Conservation (phyloP, 2,888 invertebrate species). For the Penaeus monodon region DNA sequence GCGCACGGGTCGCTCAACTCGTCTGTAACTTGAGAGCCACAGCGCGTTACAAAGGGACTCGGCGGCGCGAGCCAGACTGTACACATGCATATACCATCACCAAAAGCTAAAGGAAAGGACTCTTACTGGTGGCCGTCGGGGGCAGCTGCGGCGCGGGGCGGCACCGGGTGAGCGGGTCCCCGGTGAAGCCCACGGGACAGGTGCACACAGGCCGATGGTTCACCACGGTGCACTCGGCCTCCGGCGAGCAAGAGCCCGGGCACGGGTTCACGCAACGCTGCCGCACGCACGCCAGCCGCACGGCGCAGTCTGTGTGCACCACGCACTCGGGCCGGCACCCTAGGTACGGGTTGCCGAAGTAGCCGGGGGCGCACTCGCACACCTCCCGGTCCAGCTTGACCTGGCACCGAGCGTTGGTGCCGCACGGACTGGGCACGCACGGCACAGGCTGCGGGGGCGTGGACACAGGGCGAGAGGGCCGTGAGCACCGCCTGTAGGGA, state of each 20-base stretch:
- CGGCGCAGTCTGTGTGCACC: slow-evolving; percentile 67
- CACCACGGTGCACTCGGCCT: slow-evolving; percentile 84
- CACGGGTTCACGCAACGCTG: slow-evolving; percentile 77
- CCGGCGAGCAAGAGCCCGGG: slow-evolving; percentile 80
- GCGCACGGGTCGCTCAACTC: slow-evolving; percentile 54
- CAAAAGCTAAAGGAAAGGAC: background rate
- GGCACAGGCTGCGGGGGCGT: slow-evolving; percentile 70
- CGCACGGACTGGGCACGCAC: slow-evolving; percentile 85
- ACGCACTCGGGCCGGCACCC: slow-evolving; percentile 74
- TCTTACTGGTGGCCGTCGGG: slow-evolving; percentile 12
- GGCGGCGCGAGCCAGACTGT: background rate
- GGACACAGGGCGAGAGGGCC: slow-evolving; percentile 24
- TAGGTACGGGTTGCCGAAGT: slow-evolving; percentile 74
- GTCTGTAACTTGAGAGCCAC: too few species aligned
- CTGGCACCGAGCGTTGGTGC: slow-evolving; percentile 86
- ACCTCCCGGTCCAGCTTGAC: slow-evolving; percentile 74
- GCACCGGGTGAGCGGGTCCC: slow-evolving; percentile 69
- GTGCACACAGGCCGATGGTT: slow-evolving; percentile 88
- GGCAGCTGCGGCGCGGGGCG: slow-evolving; percentile 14
- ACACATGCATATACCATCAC: background rate
- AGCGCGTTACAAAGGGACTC: too few species aligned
- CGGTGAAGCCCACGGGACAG: slow-evolving; percentile 81
- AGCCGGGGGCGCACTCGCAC: slow-evolving; percentile 43
- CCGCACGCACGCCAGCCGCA: slow-evolving; percentile 66
- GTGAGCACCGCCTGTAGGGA: slow-evolving; percentile 50